Conservation (phyloP, 2,797 vertebrate species). For the Philypnodon macrostomus region DNA sequence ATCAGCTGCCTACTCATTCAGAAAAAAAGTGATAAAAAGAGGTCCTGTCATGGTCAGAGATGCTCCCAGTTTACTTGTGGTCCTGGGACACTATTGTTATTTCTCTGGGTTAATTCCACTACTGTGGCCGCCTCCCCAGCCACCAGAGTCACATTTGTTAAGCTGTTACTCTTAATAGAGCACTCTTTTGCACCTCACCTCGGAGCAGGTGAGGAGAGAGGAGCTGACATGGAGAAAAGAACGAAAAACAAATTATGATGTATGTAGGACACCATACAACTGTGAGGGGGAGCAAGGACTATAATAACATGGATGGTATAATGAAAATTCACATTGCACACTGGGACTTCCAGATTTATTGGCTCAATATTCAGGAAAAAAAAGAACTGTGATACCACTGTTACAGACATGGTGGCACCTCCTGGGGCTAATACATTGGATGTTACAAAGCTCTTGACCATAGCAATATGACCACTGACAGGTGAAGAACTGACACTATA, state of each 20-base stretch:
- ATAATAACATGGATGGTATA: constrained; percentile 4
- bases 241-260: constrained; percentile 27
- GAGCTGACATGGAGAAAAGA: constrained; percentile 28
- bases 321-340: neutral
- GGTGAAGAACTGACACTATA: too few relatives aligned
- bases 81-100: constrained; percentile 26
- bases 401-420: too few relatives aligned
- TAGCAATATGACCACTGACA: too few relatives aligned
- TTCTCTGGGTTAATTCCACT: constrained; percentile 41
- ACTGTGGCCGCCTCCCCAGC: constrained; percentile 14
- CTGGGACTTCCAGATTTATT: constrained; percentile 4
- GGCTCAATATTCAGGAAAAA: constrained; percentile 19
- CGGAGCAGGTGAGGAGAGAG: constrained; percentile 33
- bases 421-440: too few relatives aligned
- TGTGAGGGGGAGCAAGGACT: constrained; percentile 13
- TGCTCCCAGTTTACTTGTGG: constrained; percentile 23
- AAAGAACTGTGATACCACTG: too few relatives aligned
- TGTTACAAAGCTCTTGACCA: too few relatives aligned
- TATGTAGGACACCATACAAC: constrained; percentile 41
- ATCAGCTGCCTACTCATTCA: constrained; percentile 11
- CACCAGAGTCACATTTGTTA: constrained; percentile 31
- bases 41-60: constrained; percentile 15
- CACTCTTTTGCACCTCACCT: constrained; percentile 16
- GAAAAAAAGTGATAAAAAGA: constrained; percentile 15
- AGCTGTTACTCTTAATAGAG: constrained; percentile 35